A percentile compares a stretch with the other conserved stretches of the same genome.
Evolutionary conservation across 2,113 vertebrate species (phyloP).

Genomic region (Alouatta palliata): DNA sequence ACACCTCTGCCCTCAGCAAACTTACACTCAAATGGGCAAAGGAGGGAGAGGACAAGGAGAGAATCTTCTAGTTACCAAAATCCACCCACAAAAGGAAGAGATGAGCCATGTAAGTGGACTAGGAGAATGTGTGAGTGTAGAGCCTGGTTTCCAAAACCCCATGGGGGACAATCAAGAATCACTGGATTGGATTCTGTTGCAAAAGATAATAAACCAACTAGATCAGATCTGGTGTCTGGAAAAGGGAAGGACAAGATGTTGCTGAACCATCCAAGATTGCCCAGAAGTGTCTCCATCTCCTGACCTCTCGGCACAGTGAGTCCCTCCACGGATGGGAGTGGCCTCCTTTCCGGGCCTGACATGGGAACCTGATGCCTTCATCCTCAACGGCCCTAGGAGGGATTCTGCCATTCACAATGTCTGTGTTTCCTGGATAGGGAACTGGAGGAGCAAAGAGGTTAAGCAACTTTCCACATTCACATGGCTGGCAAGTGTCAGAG

Average conservation of each 20-base stretch:
- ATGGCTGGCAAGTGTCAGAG: not conserved
- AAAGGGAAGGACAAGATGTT: not conserved
- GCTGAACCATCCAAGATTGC: not conserved
- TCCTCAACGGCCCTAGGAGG: not conserved
- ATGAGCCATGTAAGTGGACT: accelerated
- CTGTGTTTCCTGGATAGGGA: not conserved
- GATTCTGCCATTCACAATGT: too few relatives aligned
- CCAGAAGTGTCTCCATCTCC: not conserved
- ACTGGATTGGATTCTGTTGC: not conserved
- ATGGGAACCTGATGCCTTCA: accelerated
- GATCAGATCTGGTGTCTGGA: not conserved
- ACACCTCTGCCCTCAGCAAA: not conserved
- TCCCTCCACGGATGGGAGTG: accelerated
- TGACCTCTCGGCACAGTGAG: not conserved
- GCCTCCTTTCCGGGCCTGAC: too few relatives aligned
- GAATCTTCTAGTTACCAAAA: not conserved
- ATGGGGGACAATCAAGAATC: not conserved
- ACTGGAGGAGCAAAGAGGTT: not conserved
- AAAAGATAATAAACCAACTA: not conserved
- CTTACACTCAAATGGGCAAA: not conserved
- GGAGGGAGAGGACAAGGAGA: not conserved
- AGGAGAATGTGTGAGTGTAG: not conserved
- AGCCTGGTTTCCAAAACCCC: not conserved
- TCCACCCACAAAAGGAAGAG: not conserved
- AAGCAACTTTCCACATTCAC: not conserved